phyloP scores from a whole-genome alignment of 2,113 vertebrate genomes.

The Anseranas semipalmata region DNA sequence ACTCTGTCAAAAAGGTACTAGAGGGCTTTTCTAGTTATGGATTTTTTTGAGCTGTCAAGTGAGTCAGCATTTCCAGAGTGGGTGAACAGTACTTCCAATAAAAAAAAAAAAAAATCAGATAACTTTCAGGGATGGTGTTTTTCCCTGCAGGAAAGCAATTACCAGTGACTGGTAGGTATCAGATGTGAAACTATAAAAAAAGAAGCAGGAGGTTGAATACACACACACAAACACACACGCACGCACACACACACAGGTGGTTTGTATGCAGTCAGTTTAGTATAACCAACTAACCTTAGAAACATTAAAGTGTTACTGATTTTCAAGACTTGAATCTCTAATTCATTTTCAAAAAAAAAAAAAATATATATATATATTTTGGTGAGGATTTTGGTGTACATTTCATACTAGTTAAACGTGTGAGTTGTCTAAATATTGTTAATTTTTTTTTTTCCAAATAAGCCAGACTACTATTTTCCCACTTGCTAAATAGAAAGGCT shows the following conservation, averaged over 20 bases:
- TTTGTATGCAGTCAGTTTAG: background rate
- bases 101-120: background rate
- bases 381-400: background rate
- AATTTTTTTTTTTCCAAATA: background rate
- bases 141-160: background rate
- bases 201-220: background rate
- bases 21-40: background rate
- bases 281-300: background rate
- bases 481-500: background rate
- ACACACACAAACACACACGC: too few relatives aligned
- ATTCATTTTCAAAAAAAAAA: background rate
- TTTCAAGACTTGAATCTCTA: background rate
- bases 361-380: background rate
- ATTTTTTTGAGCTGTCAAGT: background rate
- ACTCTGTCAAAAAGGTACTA: background rate
- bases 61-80: conserved; percentile 24
- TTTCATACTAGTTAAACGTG: background rate
- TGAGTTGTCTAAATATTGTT: background rate
- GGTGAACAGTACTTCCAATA: background rate
- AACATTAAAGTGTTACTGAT: background rate
- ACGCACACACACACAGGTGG: too few relatives aligned
- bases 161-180: background rate
- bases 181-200: background rate
- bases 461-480: background rate
- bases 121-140: background rate